Evolutionary conservation across 2,113 vertebrate genomes (phyloP), one percentile per base, ranked within the genome.

Genomic region (Brachionichthys hirsutus): DNA sequence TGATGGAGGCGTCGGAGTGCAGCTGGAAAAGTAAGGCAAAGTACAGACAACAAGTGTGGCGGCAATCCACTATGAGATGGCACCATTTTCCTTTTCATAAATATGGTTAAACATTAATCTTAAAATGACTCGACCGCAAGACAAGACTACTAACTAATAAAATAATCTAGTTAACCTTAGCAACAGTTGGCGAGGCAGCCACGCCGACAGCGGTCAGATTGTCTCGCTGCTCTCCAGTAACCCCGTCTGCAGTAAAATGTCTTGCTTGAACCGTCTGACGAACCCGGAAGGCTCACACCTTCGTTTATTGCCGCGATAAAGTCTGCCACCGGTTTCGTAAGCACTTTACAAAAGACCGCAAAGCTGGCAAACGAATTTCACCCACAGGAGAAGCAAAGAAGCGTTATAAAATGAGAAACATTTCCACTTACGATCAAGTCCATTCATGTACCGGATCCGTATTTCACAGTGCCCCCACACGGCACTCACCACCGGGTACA

Each of bases 381-480:
- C 24, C 24, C 24, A 30, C 24, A 30, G 24, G 24, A 30, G 24
- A 30, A 30, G 8, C 24, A 30, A 30, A 30, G 24, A 30, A 54
- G 50, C 12, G 59, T 54, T 9, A 8, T 42, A 52, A 41, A 1
- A 48, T n/a, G n/a, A 9, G n/a, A 14, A 8, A 14, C 42, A 22
- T 51, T 41, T 45, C 77, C 92, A 99, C 97, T 98, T 93, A 99
- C 97, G 97, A 91, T 99, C 97, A 0, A 99, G 95, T 49, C 97
- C 96, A n/a, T 99, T 99, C 84, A 99, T 90, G 93, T 99, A 99
- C 84, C 97, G 94, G 91, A 99, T 98, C 72, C 93, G 86, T 62
- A 99, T 99, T 87, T 99, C 97, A 86, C 97, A 99, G 93, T 99
- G 97, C 85, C 97, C 97, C 97, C 97, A 99, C 74, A 99, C 97